Conservation (phyloP, 2,888 invertebrate species). For the Conistra vaccinii region DNA sequence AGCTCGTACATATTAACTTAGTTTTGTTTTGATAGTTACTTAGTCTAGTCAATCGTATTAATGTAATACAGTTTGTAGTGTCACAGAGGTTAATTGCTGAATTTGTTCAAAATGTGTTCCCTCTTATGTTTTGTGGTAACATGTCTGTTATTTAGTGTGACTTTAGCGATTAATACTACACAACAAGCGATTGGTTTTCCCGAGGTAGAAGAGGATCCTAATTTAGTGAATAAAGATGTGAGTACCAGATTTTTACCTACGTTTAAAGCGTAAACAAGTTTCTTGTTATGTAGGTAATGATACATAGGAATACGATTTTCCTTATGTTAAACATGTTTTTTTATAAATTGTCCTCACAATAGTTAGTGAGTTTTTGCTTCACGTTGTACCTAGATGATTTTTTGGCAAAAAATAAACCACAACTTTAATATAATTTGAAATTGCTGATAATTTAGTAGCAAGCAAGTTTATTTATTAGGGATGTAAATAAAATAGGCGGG, state of each 20-base stretch:
- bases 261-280: conserved; percentile 17
- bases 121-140: conserved; percentile 63
- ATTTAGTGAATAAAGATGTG: conserved; percentile 82
- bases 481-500: neutral
- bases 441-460: neutral
- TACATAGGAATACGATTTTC: conserved; percentile 43
- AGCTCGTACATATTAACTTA: conserved; percentile 53
- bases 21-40: conserved; percentile 35
- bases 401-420: conserved; percentile 28
- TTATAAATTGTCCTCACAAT: conserved; percentile 35
- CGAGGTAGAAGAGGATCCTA: conserved; percentile 82
- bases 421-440: conserved; percentile 9
- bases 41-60: conserved; percentile 51
- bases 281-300: neutral
- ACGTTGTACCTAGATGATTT: conserved; percentile 19
- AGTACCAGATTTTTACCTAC: conserved; percentile 52
- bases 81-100: conserved; percentile 5
- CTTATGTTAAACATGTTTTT: conserved; percentile 45
- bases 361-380: conserved; percentile 37
- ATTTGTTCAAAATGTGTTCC: conserved; percentile 66
- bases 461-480: neutral
- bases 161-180: conserved; percentile 67
- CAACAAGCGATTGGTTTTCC: conserved; percentile 84
- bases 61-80: conserved; percentile 22
- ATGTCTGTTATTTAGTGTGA: conserved; percentile 67